These are phyloP conservation scores for Temnothorax longispinosus DNA, from an alignment of 1,140 invertebrate genomes.

Conservation along the genomic window DNA sequence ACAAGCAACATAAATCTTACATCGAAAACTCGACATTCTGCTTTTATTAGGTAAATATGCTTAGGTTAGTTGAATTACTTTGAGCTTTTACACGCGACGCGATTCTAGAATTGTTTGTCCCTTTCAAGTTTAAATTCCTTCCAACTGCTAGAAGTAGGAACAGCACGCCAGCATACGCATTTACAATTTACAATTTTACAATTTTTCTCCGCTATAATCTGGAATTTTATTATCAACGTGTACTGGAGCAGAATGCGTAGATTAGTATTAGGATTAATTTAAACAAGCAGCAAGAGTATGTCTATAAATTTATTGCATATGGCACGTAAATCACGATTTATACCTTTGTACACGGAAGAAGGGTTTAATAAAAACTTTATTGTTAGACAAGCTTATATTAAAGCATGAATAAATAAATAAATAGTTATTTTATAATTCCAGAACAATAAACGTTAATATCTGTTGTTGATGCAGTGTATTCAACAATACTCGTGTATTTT, in stretches of 20 bases:
- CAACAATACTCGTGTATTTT: neutral
- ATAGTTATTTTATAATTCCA: neutral
- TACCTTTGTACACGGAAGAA: neutral
- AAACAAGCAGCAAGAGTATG: neutral
- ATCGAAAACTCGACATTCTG: constrained; percentile 30
- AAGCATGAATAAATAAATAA: neutral
- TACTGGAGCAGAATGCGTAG: neutral
- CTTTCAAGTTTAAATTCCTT: constrained; percentile 38
- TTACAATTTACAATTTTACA: neutral
- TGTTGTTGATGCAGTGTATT: neutral
- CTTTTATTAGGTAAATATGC: constrained; percentile 53
- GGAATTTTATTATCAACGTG: neutral
- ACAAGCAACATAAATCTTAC: constrained; percentile 51
- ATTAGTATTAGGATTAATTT: neutral
- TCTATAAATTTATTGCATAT: neutral
- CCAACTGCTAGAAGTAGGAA: neutral
- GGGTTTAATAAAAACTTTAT: neutral
- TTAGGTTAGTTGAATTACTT: constrained; percentile 33
- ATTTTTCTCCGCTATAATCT: neutral
- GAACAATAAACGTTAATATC: neutral
- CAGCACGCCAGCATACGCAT: neutral
- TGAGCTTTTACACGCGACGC: neutral
- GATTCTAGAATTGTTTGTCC: constrained; percentile 36
- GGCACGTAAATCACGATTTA: neutral
- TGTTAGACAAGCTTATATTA: neutral